Conservation (phyloP, 2,888 invertebrate species). For the Arrhopalites spinosus region DNA sequence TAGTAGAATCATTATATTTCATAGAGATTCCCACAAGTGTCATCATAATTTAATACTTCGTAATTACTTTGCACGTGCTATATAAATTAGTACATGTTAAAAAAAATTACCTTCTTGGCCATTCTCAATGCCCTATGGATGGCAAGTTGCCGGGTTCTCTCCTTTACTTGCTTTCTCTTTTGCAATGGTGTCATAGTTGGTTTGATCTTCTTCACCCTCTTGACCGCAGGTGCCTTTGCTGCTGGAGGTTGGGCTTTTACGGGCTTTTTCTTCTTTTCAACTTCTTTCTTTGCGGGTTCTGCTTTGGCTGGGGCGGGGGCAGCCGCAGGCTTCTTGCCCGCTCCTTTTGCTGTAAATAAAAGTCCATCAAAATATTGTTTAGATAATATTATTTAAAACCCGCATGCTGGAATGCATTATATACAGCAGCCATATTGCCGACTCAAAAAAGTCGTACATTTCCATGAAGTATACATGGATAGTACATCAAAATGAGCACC, state of each 20-base stretch:
- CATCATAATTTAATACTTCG: slow-evolving; percentile 59
- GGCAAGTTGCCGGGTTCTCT: slow-evolving; percentile 58
- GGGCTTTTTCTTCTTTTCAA: slow-evolving; percentile 59
- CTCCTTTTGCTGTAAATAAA: no score
- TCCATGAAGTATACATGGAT: no score
- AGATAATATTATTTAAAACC: not conserved
- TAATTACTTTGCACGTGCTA: not conserved
- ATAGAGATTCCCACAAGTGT: slow-evolving; percentile 67
- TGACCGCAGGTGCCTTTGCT: slow-evolving; percentile 56
- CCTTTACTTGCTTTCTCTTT: slow-evolving; percentile 51
- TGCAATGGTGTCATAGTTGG: slow-evolving; percentile 51
- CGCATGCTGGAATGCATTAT: no score
- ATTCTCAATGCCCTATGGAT: slow-evolving; percentile 81
- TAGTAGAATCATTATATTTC: slow-evolving; percentile 58
- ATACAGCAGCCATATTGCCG: no score
- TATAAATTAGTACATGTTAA: not conserved
- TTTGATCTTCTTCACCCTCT: slow-evolving; percentile 62
- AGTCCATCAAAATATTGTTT: no score
- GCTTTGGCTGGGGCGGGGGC: slow-evolving; percentile 59
- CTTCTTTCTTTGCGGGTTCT: slow-evolving; percentile 57
- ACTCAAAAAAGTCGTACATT: no score
- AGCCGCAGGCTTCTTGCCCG: slow-evolving; percentile 59
- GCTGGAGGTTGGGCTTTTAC: slow-evolving; percentile 57
- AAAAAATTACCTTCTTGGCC: no score
- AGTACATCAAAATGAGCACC: no score